Percentiles rank a stretch among this genome's conserved stretches.
These are phyloP conservation scores for Hippasteria phrygiana DNA, from an alignment of 53 echinoderm and acorn worm species.

Conservation along the genomic window DNA sequence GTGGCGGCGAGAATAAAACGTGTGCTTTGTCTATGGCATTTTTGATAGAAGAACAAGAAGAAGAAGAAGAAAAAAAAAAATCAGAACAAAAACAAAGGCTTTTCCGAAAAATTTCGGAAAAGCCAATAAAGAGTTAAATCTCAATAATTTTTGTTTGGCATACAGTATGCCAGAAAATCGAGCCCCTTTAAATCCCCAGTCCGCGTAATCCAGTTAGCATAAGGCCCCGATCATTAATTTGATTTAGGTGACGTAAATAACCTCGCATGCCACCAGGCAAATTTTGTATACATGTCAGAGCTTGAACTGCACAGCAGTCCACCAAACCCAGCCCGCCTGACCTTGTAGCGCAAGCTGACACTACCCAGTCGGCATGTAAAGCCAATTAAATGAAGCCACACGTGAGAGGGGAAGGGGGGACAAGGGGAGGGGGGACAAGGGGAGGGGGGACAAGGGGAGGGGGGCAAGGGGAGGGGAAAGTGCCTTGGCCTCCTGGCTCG, in stretches of 20 bases:
- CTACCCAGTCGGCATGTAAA: not conserved
- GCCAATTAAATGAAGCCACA: not conserved
- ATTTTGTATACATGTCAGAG: not conserved
- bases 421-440: not conserved
- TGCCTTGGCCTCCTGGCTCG: conserved; percentile 46
- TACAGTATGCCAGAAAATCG: not conserved
- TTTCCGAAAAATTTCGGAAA: too few species aligned
- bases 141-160: too few species aligned
- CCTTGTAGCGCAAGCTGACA: not conserved
- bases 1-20: too few species aligned
- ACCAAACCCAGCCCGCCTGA: too few species aligned
- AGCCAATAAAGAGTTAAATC: too few species aligned
- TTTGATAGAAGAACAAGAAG: too few species aligned
- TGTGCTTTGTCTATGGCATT: too few species aligned
- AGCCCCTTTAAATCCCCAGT: not conserved
- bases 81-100: too few species aligned
- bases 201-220: not conserved
- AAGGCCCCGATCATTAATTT: not conserved
- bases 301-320: not conserved
- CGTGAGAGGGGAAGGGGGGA: not conserved
- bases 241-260: not conserved
- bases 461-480: conserved; percentile 15
- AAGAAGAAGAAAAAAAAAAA: too few species aligned
- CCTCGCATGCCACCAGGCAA: not conserved
- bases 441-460: too few species aligned